Base-by-base conservation (phyloP, 2,113 vertebrate species). In the Oncorhynchus clarkii region DNA sequence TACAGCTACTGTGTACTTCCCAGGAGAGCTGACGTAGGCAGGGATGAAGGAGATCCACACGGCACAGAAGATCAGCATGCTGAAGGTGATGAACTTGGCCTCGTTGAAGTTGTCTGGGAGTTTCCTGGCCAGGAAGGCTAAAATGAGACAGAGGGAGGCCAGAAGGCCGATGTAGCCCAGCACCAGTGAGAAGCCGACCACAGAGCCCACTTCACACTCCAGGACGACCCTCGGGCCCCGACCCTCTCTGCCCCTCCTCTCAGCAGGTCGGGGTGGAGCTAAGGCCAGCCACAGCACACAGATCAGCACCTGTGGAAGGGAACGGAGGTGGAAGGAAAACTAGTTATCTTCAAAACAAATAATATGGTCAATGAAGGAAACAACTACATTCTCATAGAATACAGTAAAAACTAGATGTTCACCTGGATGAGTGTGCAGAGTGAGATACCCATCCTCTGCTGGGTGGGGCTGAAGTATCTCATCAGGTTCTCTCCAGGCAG, bases 61-160 rank as follows among this genome's bases (percentile, higher is more conserved):
- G 27, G 77, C 60, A 54, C 80, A 90, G 75, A 91, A 88, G 71
- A 91, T 89, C 69, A 91, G 76, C 90, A 92, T 92, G 82, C 84
- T 90, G 75, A 91, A 90, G 26, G 88, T 83, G 79, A 90, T 90
- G 69, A 86, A 84, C 77, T 91, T 86, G 57, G 83, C 83, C 75
- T 90, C 85, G 71, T 92, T 92, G 71, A 91, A 90, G 71, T 79
- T 84, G 39, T 88, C 84, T 4, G 82, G 83, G 20, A 91, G 83
- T 78, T 90, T 88, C 39, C 80, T 71, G 11, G 84, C 85, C 64
- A 82, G 70, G 65, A 92, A 89, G 16, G 83, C 84, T 60, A 90
- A 71, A 62, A 90, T 60, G 69, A 91, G 84, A 69, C 85, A 89
- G 48, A 88, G 48, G 87, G 45, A 78, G 11, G 86, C 79, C 79